Evolutionary conservation across 2,888 invertebrate genomes (phyloP).

Genomic region (Sicus ferrugineus): DNA sequence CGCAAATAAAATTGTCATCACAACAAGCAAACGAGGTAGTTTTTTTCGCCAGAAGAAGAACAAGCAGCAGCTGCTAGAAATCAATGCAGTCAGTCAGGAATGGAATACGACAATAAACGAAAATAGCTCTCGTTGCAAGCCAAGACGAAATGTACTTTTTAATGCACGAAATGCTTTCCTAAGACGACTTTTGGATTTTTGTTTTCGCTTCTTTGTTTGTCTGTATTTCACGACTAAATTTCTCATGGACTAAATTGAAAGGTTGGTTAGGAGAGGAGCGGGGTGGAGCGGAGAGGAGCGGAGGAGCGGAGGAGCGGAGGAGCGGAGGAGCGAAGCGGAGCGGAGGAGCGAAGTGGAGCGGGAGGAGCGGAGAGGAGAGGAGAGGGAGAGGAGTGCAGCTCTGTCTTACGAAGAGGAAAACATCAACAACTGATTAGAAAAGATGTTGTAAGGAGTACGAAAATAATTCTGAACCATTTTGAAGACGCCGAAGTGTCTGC

Average conservation of each 20-base stretch:
- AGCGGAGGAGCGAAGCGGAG: background rate
- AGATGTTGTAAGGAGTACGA: conserved; percentile 6
- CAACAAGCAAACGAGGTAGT: background rate
- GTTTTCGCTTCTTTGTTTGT: background rate
- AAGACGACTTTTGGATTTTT: background rate
- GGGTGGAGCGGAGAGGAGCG: background rate
- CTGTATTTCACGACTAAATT: background rate
- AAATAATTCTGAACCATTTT: conserved; percentile 24
- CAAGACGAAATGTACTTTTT: background rate
- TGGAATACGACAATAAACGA: background rate
- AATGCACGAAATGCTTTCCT: background rate
- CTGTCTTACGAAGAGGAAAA: no score
- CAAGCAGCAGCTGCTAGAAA: conserved; percentile 3
- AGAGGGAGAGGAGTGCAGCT: background rate
- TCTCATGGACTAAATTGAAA: background rate
- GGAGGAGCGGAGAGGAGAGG: background rate
- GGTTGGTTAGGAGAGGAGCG: no score
- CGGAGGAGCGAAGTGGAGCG: background rate
- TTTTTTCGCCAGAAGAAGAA: background rate
- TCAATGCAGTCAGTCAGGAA: conserved; percentile 3
- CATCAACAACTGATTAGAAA: conserved; percentile 10
- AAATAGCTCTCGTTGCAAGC: background rate
- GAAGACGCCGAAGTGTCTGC: conserved; percentile 26
- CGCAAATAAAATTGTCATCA: background rate
- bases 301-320: background rate